phyloP scores from a whole-genome alignment of 2,888 invertebrate genomes.

The Eilema griseolum region DNA sequence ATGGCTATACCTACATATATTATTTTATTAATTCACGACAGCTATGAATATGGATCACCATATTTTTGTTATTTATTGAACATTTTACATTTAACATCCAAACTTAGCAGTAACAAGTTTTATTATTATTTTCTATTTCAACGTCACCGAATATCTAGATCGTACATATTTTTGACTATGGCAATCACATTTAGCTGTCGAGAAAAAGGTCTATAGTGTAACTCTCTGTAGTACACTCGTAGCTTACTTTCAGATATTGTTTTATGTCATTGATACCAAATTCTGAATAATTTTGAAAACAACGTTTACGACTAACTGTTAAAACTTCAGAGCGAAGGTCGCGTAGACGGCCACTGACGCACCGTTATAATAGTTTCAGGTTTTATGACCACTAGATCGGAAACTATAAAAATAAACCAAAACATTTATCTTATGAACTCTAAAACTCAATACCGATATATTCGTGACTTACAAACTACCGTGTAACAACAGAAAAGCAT shows the following conservation, averaged over 20 bases:
- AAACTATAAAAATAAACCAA: conserved; percentile 75
- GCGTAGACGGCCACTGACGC: conserved; percentile 61
- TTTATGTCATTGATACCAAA: neutral
- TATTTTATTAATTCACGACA: neutral
- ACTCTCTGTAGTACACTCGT: neutral
- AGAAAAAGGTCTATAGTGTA: neutral
- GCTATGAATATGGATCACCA: neutral
- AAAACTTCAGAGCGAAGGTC: conserved; percentile 59
- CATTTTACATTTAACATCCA: neutral
- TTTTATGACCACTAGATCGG: conserved; percentile 73
- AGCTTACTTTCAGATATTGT: neutral
- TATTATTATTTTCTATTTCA: neutral
- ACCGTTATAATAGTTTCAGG: conserved; percentile 66
- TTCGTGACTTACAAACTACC: conserved; percentile 22
- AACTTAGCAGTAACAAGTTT: neutral
- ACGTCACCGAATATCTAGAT: neutral
- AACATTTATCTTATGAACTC: conserved; percentile 59
- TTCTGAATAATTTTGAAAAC: conserved; percentile 5
- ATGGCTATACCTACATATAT: too few species aligned
- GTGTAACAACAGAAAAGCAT: conserved; percentile 19
- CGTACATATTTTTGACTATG: too few species aligned
- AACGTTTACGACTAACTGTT: conserved; percentile 31
- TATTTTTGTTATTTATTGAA: neutral
- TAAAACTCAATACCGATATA: conserved; percentile 56
- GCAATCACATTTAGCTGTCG: neutral